These are phyloP conservation scores for Siniperca undulata DNA, from an alignment of 2,797 vertebrate species.

Conservation along the genomic window DNA sequence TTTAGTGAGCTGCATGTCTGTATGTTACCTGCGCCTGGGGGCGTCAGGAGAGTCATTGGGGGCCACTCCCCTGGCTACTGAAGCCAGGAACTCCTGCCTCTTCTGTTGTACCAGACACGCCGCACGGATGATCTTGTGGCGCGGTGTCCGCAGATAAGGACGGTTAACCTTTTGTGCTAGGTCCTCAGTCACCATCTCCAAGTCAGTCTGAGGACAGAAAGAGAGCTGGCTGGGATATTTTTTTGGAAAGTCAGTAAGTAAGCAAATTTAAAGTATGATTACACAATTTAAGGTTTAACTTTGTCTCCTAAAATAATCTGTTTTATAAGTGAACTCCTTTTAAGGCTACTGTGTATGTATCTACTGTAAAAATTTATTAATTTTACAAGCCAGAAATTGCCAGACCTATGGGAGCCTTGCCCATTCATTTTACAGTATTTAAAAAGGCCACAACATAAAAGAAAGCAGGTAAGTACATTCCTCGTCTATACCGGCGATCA, in stretches of 20 bases:
- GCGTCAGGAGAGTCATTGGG: constrained; percentile 97
- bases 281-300: constrained; percentile 8
- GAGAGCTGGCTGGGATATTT: constrained; percentile 21
- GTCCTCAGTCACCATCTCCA: constrained; percentile 99
- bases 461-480: constrained; percentile 16
- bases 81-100: constrained; percentile 97
- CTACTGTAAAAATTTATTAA: constrained; percentile 5
- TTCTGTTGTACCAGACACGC: constrained; percentile 98
- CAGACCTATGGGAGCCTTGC: not conserved
- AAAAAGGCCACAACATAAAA: constrained; percentile 32
- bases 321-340: constrained; percentile 16
- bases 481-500: constrained; percentile 6
- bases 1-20: not conserved
- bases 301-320: constrained; percentile 15
- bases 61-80: constrained; percentile 96
- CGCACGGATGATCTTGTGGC: constrained; percentile 97
- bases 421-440: constrained; percentile 23
- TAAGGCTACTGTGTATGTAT: not conserved
- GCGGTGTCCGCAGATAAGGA: constrained; percentile 97
- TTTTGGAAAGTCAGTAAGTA: not conserved
- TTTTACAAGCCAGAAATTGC: constrained; percentile 12
- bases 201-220: constrained; percentile 89
- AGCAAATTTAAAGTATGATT: not conserved
- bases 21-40: constrained; percentile 92
- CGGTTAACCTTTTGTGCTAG: constrained; percentile 99